Evolutionary conservation across 2,888 invertebrate genomes (phyloP).

Genomic region (Dryobotodes eremita): DNA sequence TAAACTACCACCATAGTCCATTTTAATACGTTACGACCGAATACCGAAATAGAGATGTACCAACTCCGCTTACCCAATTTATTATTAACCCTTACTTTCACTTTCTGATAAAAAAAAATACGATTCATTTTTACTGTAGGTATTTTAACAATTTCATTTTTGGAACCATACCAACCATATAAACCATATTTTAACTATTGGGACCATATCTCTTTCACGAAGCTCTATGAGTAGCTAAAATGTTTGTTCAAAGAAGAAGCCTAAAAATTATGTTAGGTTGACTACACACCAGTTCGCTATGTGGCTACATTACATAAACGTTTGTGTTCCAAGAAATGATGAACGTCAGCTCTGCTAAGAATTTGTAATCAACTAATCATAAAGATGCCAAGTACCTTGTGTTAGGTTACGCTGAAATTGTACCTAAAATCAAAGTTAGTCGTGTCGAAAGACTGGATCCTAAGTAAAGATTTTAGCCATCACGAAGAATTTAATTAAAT

Average conservation of each 20-base stretch:
- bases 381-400: constrained; percentile 6
- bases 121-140: not conserved
- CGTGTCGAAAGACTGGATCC: too few relatives aligned
- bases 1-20: not conserved
- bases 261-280: constrained; percentile 78
- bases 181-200: too few relatives aligned
- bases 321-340: constrained; percentile 52
- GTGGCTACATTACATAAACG: constrained; percentile 59
- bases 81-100: not conserved
- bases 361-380: constrained; percentile 29
- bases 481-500: constrained; percentile 15
- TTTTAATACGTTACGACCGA: not conserved
- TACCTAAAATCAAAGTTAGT: not conserved
- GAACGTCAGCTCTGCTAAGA: constrained; percentile 35
- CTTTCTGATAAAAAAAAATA: not conserved
- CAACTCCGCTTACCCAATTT: not conserved
- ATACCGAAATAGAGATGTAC: not conserved
- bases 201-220: not conserved
- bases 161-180: too few relatives aligned
- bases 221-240: not conserved
- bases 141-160: too few relatives aligned
- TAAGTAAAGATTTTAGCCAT: not conserved
- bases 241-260: constrained; percentile 76
- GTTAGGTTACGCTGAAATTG: not conserved
- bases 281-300: constrained; percentile 67